Evolutionary conservation across 2,113 vertebrate species (phyloP), one percentile per base, ranked within the genome.

Genomic region (Astatotilapia flaviijosephi): DNA sequence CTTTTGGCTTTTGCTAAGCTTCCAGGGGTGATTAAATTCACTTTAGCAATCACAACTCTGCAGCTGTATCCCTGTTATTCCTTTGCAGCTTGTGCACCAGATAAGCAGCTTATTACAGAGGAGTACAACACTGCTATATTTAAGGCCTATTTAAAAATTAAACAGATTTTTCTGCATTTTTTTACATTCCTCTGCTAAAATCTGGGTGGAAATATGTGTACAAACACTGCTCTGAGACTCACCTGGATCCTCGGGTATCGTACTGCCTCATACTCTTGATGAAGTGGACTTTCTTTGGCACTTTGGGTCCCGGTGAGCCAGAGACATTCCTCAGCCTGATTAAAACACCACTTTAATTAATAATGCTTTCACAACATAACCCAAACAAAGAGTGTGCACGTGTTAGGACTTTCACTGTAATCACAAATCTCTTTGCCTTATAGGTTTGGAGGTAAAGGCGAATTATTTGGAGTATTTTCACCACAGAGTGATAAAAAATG

Each of bases 191-290:
- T 37, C 14, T 4, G 13, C 7, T 19, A 23, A 49, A 11, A 10
- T 31, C 10, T 49, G 9, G 15, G 5, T 85, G 40, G 53, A 40
- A 55, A 85, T 70, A 3, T 15, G 5, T 82, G 23, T 60, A 51
- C 13, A 80, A 65, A 86, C 23, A 3, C 1, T 4, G 35, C 73
- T 31, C 17, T 4, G 28, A 54, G 5, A 95, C 95, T 92, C 91
- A 99, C 99, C 99, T 98, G 96, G 98, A 97, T 75, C 97, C 98
- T 89, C 96, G 96, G 2, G 98, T 99, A 88, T 99, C 99, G n/a
- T 99, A 99, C 86, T 99, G 99, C 83, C 98, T 94, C 98, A 99
- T 99, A 81, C 96, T 99, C 96, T 99, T 99, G 94, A 99, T 99
- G 96, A 99, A 99, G 91, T 99, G 98, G 28, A 98, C 98, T 94